Evolutionary conservation across 2,888 invertebrate species (phyloP), one percentile per base, ranked within the genome.

Genomic region (Athalia circularis): DNA sequence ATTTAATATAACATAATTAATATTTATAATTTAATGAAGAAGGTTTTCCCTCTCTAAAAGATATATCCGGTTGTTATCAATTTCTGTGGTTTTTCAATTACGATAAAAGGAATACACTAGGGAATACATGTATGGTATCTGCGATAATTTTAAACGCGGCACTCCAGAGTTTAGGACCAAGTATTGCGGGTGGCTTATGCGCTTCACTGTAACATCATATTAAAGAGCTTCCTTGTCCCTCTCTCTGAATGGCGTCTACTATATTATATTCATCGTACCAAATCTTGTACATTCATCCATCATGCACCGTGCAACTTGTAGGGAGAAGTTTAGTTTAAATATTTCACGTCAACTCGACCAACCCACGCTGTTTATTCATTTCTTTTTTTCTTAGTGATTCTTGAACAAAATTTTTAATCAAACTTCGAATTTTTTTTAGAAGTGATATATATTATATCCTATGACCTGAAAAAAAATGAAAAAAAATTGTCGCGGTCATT

Each of bases 211-310:
- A 85, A 87, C 86, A 85, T 84, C 84, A 85, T 83, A 86, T 87
- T 86, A 86, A 87, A 87, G 84, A 75, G 82, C 77, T 84, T 81
- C 87, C 84, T 88, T 87, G 87, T 87, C 83, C 83, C 83, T 81
- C 77, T 82, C 82, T 29, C 81, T 88, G 85, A 88, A 86, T 86
- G 82, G 84, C 82, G 83, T 82, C 84, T 79, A 86, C 84, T 87
- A 84, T 87, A 80, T 54, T 77, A 54, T 52, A 43, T 13, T 52
- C 54, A 8, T 13, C 7, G 15, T 61, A 61, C 7, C 4, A 7
- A n/a, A 3, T 7, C 7, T 7, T n/a, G 15, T 15, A 15, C 13
- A n/a, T 11, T 13, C 61, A n/a, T 59, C 7, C 3, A 7, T 7
- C 7, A 15, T 13, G 50, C 50, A 67, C 67, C 29, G n/a, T 52